These are phyloP conservation scores for Pseudococcus viburni DNA, from an alignment of 2,888 invertebrate species.

Conservation along the genomic window DNA sequence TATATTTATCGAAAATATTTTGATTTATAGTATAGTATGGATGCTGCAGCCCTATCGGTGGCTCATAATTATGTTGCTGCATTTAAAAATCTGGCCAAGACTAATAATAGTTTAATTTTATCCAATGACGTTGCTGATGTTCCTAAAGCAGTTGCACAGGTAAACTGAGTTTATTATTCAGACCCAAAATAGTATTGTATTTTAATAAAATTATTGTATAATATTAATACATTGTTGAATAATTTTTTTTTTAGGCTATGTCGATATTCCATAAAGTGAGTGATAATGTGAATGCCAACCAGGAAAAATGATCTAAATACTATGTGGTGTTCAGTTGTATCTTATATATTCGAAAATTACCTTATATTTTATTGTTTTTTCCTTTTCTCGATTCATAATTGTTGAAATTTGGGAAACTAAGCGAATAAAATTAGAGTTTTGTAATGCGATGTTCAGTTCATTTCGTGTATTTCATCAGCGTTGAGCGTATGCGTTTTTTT, in stretches of 20 bases:
- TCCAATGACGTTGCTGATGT: conserved; percentile 91
- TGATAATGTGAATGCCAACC: neutral
- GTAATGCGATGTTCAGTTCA: neutral
- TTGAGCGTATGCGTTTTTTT: too few relatives aligned
- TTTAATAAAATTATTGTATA: too few relatives aligned
- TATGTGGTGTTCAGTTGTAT: neutral
- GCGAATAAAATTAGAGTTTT: neutral
- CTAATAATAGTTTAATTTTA: conserved; percentile 93
- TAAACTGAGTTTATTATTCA: conserved; percentile 70
- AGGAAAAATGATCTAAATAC: neutral
- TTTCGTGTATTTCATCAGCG: neutral
- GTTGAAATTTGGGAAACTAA: neutral
- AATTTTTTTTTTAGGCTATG: conserved; percentile 3
- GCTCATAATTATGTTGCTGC: conserved; percentile 97
- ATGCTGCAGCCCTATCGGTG: conserved; percentile 91
- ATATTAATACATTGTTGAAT: neutral
- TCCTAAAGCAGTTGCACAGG: conserved; percentile 85
- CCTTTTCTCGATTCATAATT: neutral
- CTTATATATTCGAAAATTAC: neutral
- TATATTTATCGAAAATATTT: neutral
- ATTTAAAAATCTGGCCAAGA: conserved; percentile 92
- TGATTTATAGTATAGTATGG: conserved; percentile 79
- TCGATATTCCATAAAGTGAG: conserved; percentile 34
- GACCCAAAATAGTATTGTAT: neutral
- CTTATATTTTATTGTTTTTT: neutral